phyloP scores from a whole-genome alignment of 2,113 vertebrate species.

The Microtus ochrogaster region DNA sequence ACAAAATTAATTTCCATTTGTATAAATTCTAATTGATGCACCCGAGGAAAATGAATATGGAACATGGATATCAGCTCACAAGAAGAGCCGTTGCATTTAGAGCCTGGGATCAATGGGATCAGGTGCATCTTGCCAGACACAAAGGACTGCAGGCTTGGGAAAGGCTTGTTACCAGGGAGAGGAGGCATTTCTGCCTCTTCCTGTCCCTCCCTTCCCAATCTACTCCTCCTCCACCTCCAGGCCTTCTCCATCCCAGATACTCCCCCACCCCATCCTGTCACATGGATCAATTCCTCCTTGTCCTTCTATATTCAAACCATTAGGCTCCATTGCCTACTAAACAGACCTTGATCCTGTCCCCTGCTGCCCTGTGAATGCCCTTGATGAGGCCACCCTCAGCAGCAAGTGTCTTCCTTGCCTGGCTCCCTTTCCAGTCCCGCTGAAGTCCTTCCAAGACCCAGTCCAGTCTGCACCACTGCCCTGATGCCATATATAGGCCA shows the following conservation, averaged over 20 bases:
- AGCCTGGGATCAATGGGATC: not conserved
- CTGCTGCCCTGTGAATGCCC: not conserved
- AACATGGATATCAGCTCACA: slow-evolving; percentile 43
- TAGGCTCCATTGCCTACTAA: not conserved
- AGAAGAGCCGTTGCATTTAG: not conserved
- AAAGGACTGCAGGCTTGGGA: not conserved
- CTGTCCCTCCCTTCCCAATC: not conserved
- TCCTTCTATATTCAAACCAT: not conserved
- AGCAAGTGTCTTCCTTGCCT: not conserved
- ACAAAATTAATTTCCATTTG: slow-evolving; percentile 77
- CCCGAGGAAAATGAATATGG: slow-evolving; percentile 64
- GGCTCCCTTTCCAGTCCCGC: not conserved
- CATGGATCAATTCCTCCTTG: not conserved
- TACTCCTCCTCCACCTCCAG: not conserved
- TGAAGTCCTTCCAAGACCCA: not conserved
- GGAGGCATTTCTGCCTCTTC: not conserved
- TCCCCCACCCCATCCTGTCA: no score
- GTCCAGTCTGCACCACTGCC: rapidly evolving
- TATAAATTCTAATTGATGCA: slow-evolving; percentile 78
- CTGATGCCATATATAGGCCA: not conserved
- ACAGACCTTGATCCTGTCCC: not conserved
- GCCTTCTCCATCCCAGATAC: not conserved
- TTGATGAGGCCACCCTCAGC: rapidly evolving
- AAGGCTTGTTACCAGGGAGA: rapidly evolving
- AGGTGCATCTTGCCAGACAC: not conserved